These are phyloP conservation scores for Bombus affinis DNA, from an alignment of 1,140 invertebrate genomes.

Conservation along the genomic window DNA sequence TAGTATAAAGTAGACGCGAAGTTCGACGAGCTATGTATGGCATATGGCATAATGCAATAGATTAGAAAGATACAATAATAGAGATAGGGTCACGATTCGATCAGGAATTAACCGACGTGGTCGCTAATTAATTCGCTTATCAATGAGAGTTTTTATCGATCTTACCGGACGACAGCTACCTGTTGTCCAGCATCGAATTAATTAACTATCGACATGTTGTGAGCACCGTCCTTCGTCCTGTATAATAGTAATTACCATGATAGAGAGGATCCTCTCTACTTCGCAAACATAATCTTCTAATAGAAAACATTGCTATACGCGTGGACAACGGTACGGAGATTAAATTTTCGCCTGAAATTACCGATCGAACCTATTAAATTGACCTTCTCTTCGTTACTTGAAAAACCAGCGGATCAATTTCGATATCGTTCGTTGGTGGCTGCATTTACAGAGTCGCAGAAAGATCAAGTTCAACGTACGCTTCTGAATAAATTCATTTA, in stretches of 20 bases:
- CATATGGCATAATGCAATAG: background rate
- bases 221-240: slow-evolving; percentile 2
- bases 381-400: background rate
- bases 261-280: background rate
- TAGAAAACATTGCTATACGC: background rate
- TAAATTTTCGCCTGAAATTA: background rate
- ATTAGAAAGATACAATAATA: background rate
- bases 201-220: slow-evolving; percentile 36
- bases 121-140: slow-evolving; percentile 49
- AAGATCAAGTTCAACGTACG: background rate
- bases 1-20: too few species aligned
- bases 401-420: background rate
- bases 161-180: slow-evolving; percentile 16
- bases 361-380: too few species aligned
- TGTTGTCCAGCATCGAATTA: slow-evolving; percentile 36
- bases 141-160: slow-evolving; percentile 29
- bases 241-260: slow-evolving; percentile 36
- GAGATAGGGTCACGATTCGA: background rate
- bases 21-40: too few species aligned
- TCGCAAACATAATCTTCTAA: slow-evolving; percentile 12
- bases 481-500: slow-evolving; percentile 3
- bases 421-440: background rate
- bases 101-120: slow-evolving; percentile 24
- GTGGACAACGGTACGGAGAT: background rate
- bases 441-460: background rate